These are phyloP conservation scores for Aleiodes testaceus DNA, from an alignment of 2,888 invertebrate genomes.

Conservation along the genomic window DNA sequence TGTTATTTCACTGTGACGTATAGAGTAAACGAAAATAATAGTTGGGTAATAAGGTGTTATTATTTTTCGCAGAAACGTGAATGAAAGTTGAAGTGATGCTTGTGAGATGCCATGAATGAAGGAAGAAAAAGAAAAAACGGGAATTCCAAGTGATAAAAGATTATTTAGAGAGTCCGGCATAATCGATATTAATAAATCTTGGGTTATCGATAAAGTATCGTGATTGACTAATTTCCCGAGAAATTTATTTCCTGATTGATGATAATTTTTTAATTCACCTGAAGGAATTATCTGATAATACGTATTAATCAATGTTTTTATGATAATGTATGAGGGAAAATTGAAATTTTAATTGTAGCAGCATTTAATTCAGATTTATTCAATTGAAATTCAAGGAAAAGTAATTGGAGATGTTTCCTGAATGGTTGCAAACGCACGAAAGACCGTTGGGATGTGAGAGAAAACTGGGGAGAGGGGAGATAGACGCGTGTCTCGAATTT, in stretches of 20 bases:
- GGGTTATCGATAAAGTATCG: not conserved
- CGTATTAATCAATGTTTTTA: too few species aligned
- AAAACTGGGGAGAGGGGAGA: not conserved
- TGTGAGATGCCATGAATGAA: not conserved
- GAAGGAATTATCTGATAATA: not conserved
- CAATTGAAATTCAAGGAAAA: not conserved
- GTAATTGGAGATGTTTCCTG: constrained; percentile 1
- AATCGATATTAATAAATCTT: not conserved
- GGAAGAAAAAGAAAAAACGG: constrained; percentile 4
- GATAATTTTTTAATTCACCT: constrained; percentile 8
- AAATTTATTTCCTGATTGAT: not conserved
- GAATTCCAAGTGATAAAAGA: constrained; percentile 2
- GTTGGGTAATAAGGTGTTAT: too few species aligned
- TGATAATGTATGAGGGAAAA: too few species aligned
- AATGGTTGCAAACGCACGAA: not conserved
- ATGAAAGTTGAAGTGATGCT: not conserved
- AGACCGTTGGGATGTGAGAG: constrained; percentile 5
- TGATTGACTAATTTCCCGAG: constrained; percentile 17
- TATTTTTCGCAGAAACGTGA: not conserved
- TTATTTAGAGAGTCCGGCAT: not conserved
- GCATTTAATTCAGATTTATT: too few species aligned
- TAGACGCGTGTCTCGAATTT: constrained; percentile 46
- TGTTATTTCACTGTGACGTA: constrained; percentile 10
- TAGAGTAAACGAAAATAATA: not conserved
- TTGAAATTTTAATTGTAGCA: too few species aligned